Conservation (phyloP, 1,140 invertebrate genomes). For the Parasteatoda tepidariorum region DNA sequence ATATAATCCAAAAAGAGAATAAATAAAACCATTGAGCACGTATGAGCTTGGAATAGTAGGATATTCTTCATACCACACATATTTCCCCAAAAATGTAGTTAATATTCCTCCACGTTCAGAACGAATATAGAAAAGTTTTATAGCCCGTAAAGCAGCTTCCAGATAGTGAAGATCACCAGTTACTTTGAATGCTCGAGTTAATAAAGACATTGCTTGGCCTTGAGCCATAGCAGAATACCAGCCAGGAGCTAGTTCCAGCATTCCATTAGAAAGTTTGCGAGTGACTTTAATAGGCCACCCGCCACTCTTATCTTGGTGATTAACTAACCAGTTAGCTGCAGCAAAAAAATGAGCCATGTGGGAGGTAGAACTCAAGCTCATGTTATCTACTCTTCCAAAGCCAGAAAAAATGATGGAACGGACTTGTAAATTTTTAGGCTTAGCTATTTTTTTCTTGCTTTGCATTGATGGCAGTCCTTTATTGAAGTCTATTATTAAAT, state of each 20-base stretch:
- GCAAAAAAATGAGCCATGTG: slow-evolving; percentile 91
- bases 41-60: slow-evolving; percentile 94
- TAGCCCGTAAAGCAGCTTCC: slow-evolving; percentile 81
- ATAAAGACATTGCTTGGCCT: slow-evolving; percentile 93
- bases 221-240: slow-evolving; percentile 99
- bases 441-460: slow-evolving; percentile 77
- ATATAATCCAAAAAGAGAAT: slow-evolving; percentile 95
- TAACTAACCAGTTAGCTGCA: slow-evolving; percentile 92
- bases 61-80: slow-evolving; percentile 97
- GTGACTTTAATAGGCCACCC: slow-evolving; percentile 91
- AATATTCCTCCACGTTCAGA: slow-evolving; percentile 80
- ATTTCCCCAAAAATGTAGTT: slow-evolving; percentile 84
- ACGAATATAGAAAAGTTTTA: slow-evolving; percentile 82
- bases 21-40: slow-evolving; percentile 99
- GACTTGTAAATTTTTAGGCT: slow-evolving; percentile 61
- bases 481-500: slow-evolving; percentile 90
- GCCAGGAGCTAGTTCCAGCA: slow-evolving; percentile 82
- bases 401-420: slow-evolving; percentile 81
- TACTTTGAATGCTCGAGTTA: slow-evolving; percentile 88
- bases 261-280: slow-evolving; percentile 78
- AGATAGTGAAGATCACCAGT: slow-evolving; percentile 83
- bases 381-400: slow-evolving; percentile 81
- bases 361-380: slow-evolving; percentile 84
- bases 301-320: slow-evolving; percentile 85
- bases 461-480: slow-evolving; percentile 78